Conservation (phyloP, 2,113 vertebrate genomes). For the Nothobranchius furzeri region DNA sequence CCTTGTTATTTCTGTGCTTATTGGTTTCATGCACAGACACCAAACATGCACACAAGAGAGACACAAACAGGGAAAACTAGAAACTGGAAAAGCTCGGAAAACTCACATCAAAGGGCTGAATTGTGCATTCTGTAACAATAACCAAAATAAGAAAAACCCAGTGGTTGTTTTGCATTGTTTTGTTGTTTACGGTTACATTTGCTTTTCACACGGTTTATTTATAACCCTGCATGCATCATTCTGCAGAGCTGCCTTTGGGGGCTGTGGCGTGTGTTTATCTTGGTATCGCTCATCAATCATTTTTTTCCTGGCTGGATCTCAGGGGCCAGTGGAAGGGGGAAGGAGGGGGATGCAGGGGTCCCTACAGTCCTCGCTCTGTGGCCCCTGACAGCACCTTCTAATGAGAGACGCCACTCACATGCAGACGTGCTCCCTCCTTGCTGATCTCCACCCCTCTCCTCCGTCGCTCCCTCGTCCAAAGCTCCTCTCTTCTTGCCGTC, state of each 20-base stretch:
- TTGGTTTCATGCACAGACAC: conserved; percentile 34
- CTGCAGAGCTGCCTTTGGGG: conserved; percentile 72
- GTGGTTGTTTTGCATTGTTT: conserved; percentile 67
- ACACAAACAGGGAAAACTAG: conserved; percentile 11
- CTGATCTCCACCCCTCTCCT: conserved; percentile 57
- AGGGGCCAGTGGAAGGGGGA: conserved; percentile 64
- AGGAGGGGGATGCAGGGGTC: conserved; percentile 56
- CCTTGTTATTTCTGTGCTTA: conserved; percentile 64
- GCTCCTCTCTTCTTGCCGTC: conserved; percentile 46
- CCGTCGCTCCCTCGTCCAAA: conserved; percentile 34
- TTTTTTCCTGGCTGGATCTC: conserved; percentile 65
- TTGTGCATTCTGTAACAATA: conserved; percentile 25
- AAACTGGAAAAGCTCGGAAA: conserved; percentile 11
- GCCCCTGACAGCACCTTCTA: conserved; percentile 81
- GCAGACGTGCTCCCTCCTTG: conserved; percentile 42
- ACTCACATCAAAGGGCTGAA: conserved; percentile 49
- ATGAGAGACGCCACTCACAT: conserved; percentile 82
- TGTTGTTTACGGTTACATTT: conserved; percentile 50
- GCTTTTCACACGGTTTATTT: conserved; percentile 68
- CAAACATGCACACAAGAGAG: conserved; percentile 17
- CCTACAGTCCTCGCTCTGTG: conserved; percentile 68
- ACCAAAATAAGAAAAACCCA: conserved; percentile 40
- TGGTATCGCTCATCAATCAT: conserved; percentile 83
- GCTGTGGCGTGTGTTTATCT: conserved; percentile 74
- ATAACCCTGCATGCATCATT: conserved; percentile 75